Evolutionary conservation across 1,140 invertebrate species (phyloP), one percentile per base, ranked within the genome.

Genomic region (Augochlora pura): DNA sequence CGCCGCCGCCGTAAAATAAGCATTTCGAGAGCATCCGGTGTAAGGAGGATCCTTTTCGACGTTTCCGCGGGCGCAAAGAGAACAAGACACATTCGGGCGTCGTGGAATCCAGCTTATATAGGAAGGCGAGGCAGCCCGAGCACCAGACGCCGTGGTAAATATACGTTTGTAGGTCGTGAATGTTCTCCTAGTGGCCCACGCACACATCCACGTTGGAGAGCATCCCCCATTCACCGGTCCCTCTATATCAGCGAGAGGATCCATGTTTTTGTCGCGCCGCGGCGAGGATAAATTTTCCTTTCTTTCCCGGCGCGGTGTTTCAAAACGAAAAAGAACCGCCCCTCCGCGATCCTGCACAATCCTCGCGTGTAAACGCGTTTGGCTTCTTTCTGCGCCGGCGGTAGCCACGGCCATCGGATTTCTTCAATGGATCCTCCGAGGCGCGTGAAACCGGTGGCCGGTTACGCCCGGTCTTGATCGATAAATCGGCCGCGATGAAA

Each of bases 1-100:
- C 68, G 57, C 32, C 62, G 32, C 14, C 27, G 52, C 68, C 81
- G 77, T 87, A 87, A 87, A 87, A 77, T 78, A 86, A 86, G 75
- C 78, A 83, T 86, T 83, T 59, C 74, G 81, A 64, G 42, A 73
- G 72, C 68, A 62, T 64, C 71, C 39, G 25, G 46, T 63, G 78
- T 32, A 32, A 32, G 77, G 65, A 72, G 69, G 54, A 80, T 80
- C 68, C 42, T 27, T 25, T 27, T 16, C 59, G 60, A 66, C 42
- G 46, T 32, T 66, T 12, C 23, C 49, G 52, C 27, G 32, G 49
- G 3, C 49, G 32, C 49, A 27, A 32, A 49, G 23, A 46, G 59
- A 32, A 32, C 46, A 52, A 73, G 57, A 80, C 54, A 62, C 59
- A 64, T n/a, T 21, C 23, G 27, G 80, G 6, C 69, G 68, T 81